Evolutionary conservation across 2,888 invertebrate genomes (phyloP).

Genomic region (Morinoia aosen): DNA sequence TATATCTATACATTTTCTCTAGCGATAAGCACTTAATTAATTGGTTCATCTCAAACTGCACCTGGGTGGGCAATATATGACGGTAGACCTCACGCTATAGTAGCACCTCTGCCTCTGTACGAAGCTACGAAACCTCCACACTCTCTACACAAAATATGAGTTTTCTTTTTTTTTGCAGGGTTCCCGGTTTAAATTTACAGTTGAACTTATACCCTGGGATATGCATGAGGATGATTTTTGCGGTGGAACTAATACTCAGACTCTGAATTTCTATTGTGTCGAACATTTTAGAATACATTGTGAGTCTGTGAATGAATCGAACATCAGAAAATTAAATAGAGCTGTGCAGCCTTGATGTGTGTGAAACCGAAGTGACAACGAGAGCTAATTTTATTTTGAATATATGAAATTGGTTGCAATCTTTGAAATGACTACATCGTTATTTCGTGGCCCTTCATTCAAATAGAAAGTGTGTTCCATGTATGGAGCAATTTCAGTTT

Average conservation of each 20-base stretch:
- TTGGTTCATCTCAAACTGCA: too few species aligned
- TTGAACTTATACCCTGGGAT: background rate
- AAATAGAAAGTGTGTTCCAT: background rate
- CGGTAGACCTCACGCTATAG: too few species aligned
- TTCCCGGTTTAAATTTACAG: background rate
- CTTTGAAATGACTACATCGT: background rate
- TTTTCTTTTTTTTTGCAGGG: background rate
- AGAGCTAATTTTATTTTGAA: background rate
- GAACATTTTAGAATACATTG: background rate
- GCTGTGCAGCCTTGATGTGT: background rate
- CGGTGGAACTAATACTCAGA: background rate
- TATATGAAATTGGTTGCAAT: background rate
- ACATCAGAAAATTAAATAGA: background rate
- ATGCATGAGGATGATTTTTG: background rate
- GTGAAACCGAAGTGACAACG: background rate
- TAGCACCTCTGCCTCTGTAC: background rate
- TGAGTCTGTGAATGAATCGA: background rate
- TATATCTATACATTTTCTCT: too few species aligned
- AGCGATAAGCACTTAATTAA: too few species aligned
- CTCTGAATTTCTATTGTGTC: background rate
- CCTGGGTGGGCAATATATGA: too few species aligned
- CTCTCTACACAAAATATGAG: background rate
- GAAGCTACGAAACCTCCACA: background rate
- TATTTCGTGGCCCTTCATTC: background rate
- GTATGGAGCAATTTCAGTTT: background rate